Conservation (phyloP, 30 jellyfish, hydroid and myxozoan genomes). For the Turritopsis dohrnii region DNA sequence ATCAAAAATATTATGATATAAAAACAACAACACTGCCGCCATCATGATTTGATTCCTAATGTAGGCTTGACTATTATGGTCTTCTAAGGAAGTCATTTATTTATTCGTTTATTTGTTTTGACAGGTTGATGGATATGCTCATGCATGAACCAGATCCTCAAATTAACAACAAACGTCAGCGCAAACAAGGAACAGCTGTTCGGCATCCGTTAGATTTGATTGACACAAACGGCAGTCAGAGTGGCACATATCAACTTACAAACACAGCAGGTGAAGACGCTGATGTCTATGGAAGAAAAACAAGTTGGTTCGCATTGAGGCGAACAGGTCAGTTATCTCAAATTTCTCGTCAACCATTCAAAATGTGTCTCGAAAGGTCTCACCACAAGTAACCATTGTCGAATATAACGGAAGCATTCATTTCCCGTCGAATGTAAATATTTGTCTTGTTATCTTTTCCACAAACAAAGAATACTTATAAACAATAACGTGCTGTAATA, state of each 20-base stretch:
- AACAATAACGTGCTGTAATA: background rate
- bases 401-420: background rate
- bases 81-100: background rate
- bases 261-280: background rate
- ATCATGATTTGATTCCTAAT: background rate
- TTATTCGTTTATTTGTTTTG: background rate
- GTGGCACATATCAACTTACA: background rate
- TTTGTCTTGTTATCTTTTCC: background rate
- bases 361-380: background rate
- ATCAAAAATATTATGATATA: no score
- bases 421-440: background rate
- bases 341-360: background rate
- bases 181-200: constrained; percentile 7
- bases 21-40: background rate
- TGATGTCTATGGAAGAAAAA: background rate
- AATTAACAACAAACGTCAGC: constrained; percentile 16
- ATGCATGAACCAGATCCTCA: background rate
- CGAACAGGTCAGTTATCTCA: constrained; percentile 1
- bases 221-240: background rate
- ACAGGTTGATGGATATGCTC: constrained; percentile 5
- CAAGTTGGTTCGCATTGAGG: constrained; percentile 17
- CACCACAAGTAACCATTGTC: background rate
- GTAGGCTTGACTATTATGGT: background rate
- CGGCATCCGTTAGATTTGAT: constrained; percentile 18
- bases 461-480: background rate